Percentiles rank a stretch among this genome's conserved stretches.
Evolutionary conservation across 2,113 vertebrate genomes (phyloP).

Genomic region (Scomber scombrus): DNA sequence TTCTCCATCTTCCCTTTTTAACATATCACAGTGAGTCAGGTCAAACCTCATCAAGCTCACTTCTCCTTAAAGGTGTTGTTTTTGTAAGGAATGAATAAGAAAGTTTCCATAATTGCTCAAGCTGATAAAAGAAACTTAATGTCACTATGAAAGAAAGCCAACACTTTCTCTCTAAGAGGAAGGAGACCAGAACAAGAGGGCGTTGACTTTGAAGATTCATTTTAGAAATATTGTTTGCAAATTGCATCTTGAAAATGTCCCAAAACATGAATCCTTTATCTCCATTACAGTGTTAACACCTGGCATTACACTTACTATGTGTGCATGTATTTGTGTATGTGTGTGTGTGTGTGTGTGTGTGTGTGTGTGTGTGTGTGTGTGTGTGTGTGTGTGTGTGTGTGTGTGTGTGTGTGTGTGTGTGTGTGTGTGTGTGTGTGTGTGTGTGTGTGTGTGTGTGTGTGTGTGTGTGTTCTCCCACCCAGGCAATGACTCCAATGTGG

Average conservation of each 20-base stretch:
- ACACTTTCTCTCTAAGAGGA: conserved; percentile 22
- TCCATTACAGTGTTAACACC: neutral
- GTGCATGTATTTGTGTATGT: neutral
- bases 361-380: neutral
- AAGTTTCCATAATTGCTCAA: conserved; percentile 18
- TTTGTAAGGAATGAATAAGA: neutral
- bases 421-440: neutral
- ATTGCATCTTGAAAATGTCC: neutral
- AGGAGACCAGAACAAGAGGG: conserved; percentile 19
- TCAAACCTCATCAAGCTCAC: conserved; percentile 31
- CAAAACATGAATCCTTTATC: conserved; percentile 28
- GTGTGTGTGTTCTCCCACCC: conserved; percentile 1
- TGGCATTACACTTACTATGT: conserved; percentile 15
- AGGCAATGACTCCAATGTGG: conserved; percentile 97
- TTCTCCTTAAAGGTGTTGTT: conserved; percentile 16
- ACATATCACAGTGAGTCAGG: conserved; percentile 4
- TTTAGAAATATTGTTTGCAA: neutral
- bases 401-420: neutral
- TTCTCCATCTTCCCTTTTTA: conserved; percentile 33
- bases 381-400: neutral
- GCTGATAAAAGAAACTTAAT: neutral
- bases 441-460: neutral
- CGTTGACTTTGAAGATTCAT: conserved; percentile 20
- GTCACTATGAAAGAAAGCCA: neutral
- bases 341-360: neutral